Evolutionary conservation across 2,797 vertebrate genomes (phyloP), one percentile per base, ranked within the genome.

Genomic region (Sebastes hopkinsi): DNA sequence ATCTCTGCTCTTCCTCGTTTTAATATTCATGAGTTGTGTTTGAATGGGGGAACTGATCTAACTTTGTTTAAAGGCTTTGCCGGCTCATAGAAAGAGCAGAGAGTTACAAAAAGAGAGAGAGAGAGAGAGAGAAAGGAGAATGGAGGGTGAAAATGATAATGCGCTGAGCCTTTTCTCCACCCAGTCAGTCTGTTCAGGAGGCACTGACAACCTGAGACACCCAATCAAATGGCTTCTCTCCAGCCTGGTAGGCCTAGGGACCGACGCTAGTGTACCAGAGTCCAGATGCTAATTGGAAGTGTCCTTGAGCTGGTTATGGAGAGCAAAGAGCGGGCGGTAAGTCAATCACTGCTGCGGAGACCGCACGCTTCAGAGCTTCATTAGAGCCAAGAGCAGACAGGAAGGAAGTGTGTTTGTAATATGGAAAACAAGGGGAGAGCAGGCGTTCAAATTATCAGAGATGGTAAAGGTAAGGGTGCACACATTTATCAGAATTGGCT

Each of bases 241-340:
- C 69, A 81, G 72, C 72, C 56, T 38, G 34, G 80, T 58, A 61
- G 78, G 83, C 80, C 81, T 7, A 50, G 88, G 83, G 89, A 91
- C 81, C 27, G 23, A 34, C 52, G 81, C 84, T 64, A 66, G 88
- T 42, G 77, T 54, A 85, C 80, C 66, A 62, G 58, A 66, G 89
- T 80, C 79, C 81, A 69, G 84, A 89, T 80, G 82, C 83, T 93
- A 92, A 94, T 91, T 92, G 91, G 89, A 90, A 81, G 83, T 86
- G 91, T 86, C 92, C 88, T 93, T 91, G 87, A 89, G 87, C 80
- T 79, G 85, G 79, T 85, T 89, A 88, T 27, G 77, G 84, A 75
- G 85, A 91, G 82, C 79, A 89, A 73, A 74, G 80, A 88, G 84
- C 50, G 62, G 60, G 38, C 27, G 85, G 76, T 77, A 72, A 91